phyloP scores from a whole-genome alignment of 2,113 vertebrate species.

The Clupea harengus region DNA sequence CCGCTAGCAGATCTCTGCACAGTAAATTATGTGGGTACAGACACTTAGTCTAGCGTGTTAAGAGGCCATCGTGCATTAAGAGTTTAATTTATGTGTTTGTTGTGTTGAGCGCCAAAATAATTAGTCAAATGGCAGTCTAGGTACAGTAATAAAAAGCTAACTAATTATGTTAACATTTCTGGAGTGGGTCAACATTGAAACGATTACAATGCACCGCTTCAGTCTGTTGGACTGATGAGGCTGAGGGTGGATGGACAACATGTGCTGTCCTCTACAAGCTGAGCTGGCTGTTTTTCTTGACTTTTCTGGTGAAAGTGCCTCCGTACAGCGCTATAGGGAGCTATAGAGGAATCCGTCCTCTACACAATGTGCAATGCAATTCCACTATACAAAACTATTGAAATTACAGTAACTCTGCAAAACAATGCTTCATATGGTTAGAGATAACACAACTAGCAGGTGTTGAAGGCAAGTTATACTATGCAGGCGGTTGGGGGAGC shows the following conservation, averaged over 20 bases:
- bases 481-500: background rate
- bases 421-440: too few species aligned
- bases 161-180: constrained; percentile 17
- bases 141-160: constrained; percentile 11
- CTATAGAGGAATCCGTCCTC: too few species aligned
- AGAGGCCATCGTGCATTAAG: constrained; percentile 39
- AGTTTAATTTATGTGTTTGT: constrained; percentile 46
- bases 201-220: background rate
- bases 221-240: background rate
- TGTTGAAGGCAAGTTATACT: background rate
- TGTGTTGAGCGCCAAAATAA: background rate
- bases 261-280: background rate
- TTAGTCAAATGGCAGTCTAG: constrained; percentile 24
- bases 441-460: too few species aligned
- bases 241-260: background rate
- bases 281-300: background rate
- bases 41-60: constrained; percentile 27
- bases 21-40: constrained; percentile 46
- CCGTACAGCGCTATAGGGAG: too few species aligned
- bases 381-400: too few species aligned
- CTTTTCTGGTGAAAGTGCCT: background rate
- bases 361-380: too few species aligned
- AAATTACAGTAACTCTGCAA: too few species aligned
- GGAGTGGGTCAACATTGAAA: constrained; percentile 2
- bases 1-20: background rate